Conservation (phyloP, 2,797 vertebrate genomes). For the Rhabdomys pumilio region DNA sequence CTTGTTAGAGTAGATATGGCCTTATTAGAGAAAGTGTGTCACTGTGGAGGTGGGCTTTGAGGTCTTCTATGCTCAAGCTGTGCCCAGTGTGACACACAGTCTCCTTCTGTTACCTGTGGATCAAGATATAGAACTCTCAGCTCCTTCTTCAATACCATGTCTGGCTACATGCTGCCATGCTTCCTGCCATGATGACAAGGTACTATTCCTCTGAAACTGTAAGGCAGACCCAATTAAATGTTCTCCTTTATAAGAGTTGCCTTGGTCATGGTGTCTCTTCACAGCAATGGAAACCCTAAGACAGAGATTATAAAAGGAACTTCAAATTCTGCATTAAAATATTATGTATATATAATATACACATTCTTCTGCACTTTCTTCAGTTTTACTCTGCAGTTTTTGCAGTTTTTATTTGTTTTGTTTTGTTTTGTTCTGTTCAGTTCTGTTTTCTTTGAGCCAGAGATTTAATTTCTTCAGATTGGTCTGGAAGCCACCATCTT, state of each 20-base stretch:
- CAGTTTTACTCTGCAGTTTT: not conserved
- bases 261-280: not conserved
- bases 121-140: not conserved
- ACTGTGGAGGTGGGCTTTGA: not conserved
- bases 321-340: constrained; percentile 30
- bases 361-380: constrained; percentile 37
- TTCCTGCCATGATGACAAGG: not conserved
- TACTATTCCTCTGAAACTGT: not conserved
- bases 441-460: not conserved
- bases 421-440: not conserved
- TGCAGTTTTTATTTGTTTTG: not conserved
- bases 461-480: not conserved
- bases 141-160: not conserved
- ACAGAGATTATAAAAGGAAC: constrained; percentile 44
- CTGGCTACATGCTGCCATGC: not conserved
- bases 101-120: not conserved
- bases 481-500: not conserved
- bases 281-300: not conserved
- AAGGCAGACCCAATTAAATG: not conserved
- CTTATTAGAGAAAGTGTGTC: not conserved
- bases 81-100: not conserved
- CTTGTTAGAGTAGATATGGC: not conserved
- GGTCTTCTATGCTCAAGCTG: not conserved
- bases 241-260: not conserved
- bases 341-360: constrained; percentile 36